A percentile compares a stretch with the other conserved stretches of the same genome.
Evolutionary conservation across 2,888 invertebrate genomes (phyloP).

Genomic region (Caenorhabditis sp.): DNA sequence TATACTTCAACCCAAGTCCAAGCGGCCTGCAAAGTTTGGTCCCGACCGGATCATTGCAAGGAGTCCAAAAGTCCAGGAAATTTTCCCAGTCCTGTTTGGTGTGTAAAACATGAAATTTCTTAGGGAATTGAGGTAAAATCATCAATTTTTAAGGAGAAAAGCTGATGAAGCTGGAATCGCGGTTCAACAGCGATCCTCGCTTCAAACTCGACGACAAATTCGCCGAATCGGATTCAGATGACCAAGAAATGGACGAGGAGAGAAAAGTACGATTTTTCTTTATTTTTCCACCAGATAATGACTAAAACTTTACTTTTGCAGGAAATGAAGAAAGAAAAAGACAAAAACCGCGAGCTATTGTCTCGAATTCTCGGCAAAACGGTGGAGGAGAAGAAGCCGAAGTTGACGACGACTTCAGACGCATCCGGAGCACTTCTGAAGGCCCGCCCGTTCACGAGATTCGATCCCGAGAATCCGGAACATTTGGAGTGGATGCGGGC

Average conservation of each 20-base stretch:
- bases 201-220: slow-evolving; percentile 67
- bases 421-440: slow-evolving; percentile 11
- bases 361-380: slow-evolving; percentile 68
- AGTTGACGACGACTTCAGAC: slow-evolving; percentile 50
- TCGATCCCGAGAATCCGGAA: slow-evolving; percentile 72
- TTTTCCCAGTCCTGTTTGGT: too few species aligned
- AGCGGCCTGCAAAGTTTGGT: too few species aligned
- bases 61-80: too few species aligned
- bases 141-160: slow-evolving; percentile 58
- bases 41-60: too few species aligned
- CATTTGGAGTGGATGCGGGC: slow-evolving; percentile 71
- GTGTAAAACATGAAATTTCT: background rate
- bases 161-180: slow-evolving; percentile 61
- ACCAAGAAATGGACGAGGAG: too few species aligned
- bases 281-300: too few species aligned
- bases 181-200: slow-evolving; percentile 64
- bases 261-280: background rate
- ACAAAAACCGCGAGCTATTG: slow-evolving; percentile 63
- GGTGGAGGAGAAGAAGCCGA: slow-evolving; percentile 57
- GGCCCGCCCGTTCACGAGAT: slow-evolving; percentile 62
- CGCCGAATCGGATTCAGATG: slow-evolving; percentile 53
- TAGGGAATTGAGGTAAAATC: background rate
- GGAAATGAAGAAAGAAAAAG: slow-evolving; percentile 65
- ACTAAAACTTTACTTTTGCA: slow-evolving; percentile 2
- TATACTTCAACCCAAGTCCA: too few species aligned